phyloP scores from a whole-genome alignment of 1,140 invertebrate genomes.

The Pararge aegeria region DNA sequence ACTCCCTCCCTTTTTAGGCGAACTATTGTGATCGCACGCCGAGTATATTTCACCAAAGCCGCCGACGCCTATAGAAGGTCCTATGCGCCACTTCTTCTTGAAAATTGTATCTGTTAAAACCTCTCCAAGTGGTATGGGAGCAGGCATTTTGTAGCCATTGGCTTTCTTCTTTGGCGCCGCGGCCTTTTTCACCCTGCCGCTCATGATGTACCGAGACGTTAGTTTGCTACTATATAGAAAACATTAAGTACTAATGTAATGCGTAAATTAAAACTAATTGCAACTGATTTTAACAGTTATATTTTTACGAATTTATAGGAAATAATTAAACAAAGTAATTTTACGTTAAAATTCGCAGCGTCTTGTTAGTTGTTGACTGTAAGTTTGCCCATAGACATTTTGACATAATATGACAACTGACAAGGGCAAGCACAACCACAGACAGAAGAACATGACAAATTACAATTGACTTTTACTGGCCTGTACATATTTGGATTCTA shows the following conservation, averaged over 20 bases:
- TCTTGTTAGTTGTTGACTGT: too few species aligned
- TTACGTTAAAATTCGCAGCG: too few species aligned
- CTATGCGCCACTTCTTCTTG: conserved; percentile 91
- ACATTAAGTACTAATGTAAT: not conserved
- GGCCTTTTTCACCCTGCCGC: conserved; percentile 60
- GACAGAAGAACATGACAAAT: too few species aligned
- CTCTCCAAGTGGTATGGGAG: conserved; percentile 87
- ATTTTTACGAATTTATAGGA: too few species aligned
- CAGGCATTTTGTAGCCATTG: conserved; percentile 87
- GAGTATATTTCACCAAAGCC: conserved; percentile 96
- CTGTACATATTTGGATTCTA: too few species aligned
- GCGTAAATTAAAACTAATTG: not conserved
- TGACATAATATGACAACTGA: too few species aligned
- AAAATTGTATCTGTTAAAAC: conserved; percentile 85
- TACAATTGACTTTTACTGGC: too few species aligned
- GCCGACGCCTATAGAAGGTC: conserved; percentile 92
- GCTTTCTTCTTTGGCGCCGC: conserved; percentile 80
- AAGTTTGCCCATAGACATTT: too few species aligned
- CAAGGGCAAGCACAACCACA: too few species aligned
- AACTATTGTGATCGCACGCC: conserved; percentile 81
- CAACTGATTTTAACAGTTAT: not conserved
- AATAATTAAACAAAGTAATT: too few species aligned
- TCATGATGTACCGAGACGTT: conserved; percentile 40
- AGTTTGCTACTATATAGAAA: not conserved
- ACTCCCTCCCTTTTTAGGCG: conserved; percentile 71